These are phyloP conservation scores for Carpatolechia fugitivella DNA, from an alignment of 2,888 invertebrate genomes.

Conservation along the genomic window DNA sequence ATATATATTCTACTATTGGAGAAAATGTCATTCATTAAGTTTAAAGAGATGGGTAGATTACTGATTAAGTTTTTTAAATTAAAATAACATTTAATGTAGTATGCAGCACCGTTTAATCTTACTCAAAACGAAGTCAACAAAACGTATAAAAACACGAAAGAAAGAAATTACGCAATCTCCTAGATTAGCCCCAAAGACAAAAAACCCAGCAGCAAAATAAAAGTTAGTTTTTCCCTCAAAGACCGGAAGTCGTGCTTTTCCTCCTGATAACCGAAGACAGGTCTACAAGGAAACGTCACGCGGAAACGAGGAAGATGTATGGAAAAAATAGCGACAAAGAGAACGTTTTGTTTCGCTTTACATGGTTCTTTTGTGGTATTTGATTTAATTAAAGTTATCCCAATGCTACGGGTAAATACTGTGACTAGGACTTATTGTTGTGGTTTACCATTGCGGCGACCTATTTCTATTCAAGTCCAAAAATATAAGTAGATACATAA, in stretches of 20 bases:
- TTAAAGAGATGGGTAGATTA: too few species aligned
- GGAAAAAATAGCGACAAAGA: conserved; percentile 32
- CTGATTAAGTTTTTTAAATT: too few species aligned
- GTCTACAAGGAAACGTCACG: conserved; percentile 52
- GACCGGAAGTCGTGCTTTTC: conserved; percentile 69
- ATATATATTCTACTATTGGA: neutral
- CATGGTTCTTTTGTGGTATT: neutral
- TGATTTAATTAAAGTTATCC: neutral
- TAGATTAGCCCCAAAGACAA: neutral
- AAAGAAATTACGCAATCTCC: neutral
- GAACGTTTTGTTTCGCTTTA: neutral
- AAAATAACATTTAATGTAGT: too few species aligned
- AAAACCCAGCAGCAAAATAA: conserved; percentile 38
- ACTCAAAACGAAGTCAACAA: neutral
- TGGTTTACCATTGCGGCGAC: too few species aligned
- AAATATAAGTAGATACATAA: neutral
- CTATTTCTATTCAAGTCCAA: neutral
- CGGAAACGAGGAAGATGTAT: conserved; percentile 58
- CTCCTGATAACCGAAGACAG: conserved; percentile 68
- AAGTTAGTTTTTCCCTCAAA: conserved; percentile 50
- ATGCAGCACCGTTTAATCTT: too few species aligned
- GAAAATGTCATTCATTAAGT: too few species aligned
- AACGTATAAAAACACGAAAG: too few species aligned
- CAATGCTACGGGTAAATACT: too few species aligned
- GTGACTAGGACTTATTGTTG: too few species aligned